Evolutionary conservation across 2,797 vertebrate species (phyloP), one percentile per base, ranked within the genome.

Genomic region (Halcyon badia): DNA sequence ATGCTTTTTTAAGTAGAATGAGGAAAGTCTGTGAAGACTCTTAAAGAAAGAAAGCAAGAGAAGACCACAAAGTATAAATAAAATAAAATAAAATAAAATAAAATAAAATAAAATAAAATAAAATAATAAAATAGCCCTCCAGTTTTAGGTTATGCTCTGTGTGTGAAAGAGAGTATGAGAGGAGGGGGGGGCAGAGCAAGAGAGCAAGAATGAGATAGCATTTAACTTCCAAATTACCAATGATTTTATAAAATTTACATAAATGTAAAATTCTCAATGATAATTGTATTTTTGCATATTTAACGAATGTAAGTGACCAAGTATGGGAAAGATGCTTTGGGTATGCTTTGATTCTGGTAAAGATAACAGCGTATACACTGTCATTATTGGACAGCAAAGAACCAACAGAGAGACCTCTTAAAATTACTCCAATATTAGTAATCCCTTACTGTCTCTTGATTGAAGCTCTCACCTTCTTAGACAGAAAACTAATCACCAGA

Each of bases 401-500:
- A 65, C 0, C 14, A 70, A 76, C 35, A 60, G 31, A 65, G 8
- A 71, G 0, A 62, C 4, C 3, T 72, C 46, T 85, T 69, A 35
- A 85, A 77, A 62, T 88, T 64, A 61, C 2, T 16, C 12, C 21
- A 48, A 20, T 61, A 79, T 56, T 49, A 72, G 42, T 35, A 87
- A 65, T 5, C 19, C 41, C 2, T 57, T 77, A 57, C 31, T 57
- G 14, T 48, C 24, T 64, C 65, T 62, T 83, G 65, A 75, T 11
- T 81, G 52, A 68, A 86, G 19, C 56, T 94, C 77, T 8, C 14
- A 60, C 14, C 31, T 71, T 65, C 31, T 71, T 65, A 94, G 21
- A 70, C 58, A 76, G 6, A 76, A 84, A 97, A 42, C 11, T 87
- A 79, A 79, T 82, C 54, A 82, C 42, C 13, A 66, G 20, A 11